Conservation (phyloP, 2,797 vertebrate species). For the Microctenopoma steveboyesi region DNA sequence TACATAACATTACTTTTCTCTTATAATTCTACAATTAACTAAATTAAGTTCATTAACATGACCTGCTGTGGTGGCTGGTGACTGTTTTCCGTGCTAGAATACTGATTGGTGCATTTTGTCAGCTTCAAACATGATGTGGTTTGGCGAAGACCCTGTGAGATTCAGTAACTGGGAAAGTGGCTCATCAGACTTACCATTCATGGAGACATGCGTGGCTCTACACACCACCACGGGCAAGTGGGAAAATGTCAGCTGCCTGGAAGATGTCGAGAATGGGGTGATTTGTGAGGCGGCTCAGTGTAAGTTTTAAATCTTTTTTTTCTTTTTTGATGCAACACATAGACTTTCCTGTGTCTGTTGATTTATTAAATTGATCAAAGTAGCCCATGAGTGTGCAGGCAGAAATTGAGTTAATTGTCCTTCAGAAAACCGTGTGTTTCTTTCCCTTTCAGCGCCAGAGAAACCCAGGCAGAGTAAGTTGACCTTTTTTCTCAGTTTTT, state of each 20-base stretch:
- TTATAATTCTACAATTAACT: too few species aligned
- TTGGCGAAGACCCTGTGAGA: slow-evolving; percentile 74
- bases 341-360: background rate
- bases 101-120: slow-evolving; percentile 36
- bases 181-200: slow-evolving; percentile 55
- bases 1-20: background rate
- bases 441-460: slow-evolving; percentile 61
- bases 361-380: background rate
- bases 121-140: slow-evolving; percentile 87
- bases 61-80: background rate
- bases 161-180: slow-evolving; percentile 86
- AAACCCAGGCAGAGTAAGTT: slow-evolving; percentile 71
- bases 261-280: slow-evolving; percentile 81
- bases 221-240: slow-evolving; percentile 84
- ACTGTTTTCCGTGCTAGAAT: background rate
- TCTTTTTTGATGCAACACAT: background rate
- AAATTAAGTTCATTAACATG: background rate
- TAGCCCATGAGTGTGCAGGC: background rate
- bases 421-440: slow-evolving; percentile 17
- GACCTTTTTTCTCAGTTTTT: slow-evolving; percentile 24
- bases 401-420: background rate
- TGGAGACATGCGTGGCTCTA: slow-evolving; percentile 86
- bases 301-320: slow-evolving; percentile 62
- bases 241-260: slow-evolving; percentile 84
- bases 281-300: slow-evolving; percentile 84